Evolutionary conservation across 2,797 vertebrate genomes (phyloP), one percentile per base, ranked within the genome.

Genomic region (Hybognathus amarus): DNA sequence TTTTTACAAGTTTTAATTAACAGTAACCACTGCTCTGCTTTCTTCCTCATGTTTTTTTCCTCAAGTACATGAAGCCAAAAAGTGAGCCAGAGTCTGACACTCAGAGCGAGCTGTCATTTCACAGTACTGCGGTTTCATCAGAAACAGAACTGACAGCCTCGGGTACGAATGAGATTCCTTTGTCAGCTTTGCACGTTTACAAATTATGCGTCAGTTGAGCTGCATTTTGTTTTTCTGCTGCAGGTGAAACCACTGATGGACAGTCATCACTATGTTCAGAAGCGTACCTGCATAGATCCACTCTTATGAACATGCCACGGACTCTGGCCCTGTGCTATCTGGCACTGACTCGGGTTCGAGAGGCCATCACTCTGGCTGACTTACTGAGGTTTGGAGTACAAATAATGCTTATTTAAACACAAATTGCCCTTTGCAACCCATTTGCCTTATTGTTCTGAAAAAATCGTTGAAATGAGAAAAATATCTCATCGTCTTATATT

Each of bases 291-390:
- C 61, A 63, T 30, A 30, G 24, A 4, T 30, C 1, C 0, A 8
- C 90, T 27, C 92, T 89, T 87, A 95, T 98, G 96, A 95, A 85
- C 0, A 94, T 99, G 95, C 96, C 90, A 5, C 93, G 92, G 90
- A 98, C 97, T 0, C 91, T 99, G 76, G 97, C 97, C 0, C 93
- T 99, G 90, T 95, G 97, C 88, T 94, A 95, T 83, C 90, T 99
- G 85, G 95, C 96, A 0, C 90, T 99, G 77, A n/a, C 91, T 97
- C 7, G 98, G 98, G 86, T 94, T 87, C 93, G 94, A 3, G 96
- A 97, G 87, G 89, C 95, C 0, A 86, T 99, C 47, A 96, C 96
- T 0, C 91, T 99, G 71, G 94, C 96, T 4, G 97, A 99, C 87
- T 94, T 99, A 78, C 92, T 99, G 89, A 95, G 97, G 97, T 98